These are phyloP conservation scores for Psilopsiagon aymara DNA, from an alignment of 2,113 vertebrate genomes.

Conservation along the genomic window DNA sequence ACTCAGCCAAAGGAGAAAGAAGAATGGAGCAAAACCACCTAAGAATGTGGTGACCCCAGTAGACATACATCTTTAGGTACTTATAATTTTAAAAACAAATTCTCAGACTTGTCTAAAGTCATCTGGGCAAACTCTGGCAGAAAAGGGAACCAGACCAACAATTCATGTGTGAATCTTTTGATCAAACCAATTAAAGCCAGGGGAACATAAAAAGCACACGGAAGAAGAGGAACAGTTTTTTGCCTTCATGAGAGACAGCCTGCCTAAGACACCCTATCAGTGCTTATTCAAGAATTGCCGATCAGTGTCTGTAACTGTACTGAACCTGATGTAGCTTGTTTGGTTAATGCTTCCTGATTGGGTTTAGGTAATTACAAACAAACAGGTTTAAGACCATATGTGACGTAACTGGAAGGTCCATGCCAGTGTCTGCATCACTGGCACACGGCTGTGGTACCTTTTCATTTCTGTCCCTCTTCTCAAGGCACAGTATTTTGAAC, in stretches of 20 bases:
- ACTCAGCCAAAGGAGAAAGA: not conserved
- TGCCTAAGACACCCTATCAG: not conserved
- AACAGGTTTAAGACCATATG: not conserved
- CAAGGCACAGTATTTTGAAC: not conserved
- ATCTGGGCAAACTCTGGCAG: not conserved
- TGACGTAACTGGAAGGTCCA: not conserved
- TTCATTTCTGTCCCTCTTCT: not conserved
- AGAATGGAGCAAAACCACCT: not conserved
- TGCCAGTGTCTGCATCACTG: not conserved
- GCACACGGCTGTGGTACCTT: fast-evolving
- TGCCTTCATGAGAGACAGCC: not conserved
- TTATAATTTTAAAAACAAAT: not conserved
- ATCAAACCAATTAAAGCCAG: not conserved
- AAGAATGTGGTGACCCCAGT: not conserved
- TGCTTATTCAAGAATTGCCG: not conserved
- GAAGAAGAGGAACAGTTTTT: not conserved
- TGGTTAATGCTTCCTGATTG: no score
- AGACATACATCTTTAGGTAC: not conserved
- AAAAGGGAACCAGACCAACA: not conserved
- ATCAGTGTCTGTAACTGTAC: not conserved
- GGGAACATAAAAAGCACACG: not conserved
- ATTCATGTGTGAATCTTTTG: not conserved
- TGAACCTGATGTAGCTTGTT: not conserved
- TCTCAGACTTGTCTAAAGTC: not conserved
- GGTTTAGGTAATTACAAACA: not conserved